Conservation (phyloP, 2,797 vertebrate genomes). For the Eulemur rubriventer region DNA sequence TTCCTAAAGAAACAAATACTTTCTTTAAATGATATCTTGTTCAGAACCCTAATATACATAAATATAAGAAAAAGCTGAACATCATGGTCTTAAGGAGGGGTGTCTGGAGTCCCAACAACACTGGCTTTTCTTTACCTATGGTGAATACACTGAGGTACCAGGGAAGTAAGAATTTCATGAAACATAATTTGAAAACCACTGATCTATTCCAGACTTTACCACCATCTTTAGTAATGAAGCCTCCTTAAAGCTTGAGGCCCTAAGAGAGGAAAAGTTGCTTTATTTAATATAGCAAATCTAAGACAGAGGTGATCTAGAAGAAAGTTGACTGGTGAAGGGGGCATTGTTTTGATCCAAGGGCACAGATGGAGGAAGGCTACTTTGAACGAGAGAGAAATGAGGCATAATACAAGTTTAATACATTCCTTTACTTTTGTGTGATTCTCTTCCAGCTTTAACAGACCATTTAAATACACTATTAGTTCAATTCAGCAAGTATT, state of each 20-base stretch:
- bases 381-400: conserved; percentile 10
- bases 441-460: not conserved
- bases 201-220: not conserved
- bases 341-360: not conserved
- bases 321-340: not conserved
- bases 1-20: not conserved
- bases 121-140: not conserved
- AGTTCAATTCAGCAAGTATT: not conserved
- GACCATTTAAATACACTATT: not conserved
- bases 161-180: not conserved
- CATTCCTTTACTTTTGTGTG: not conserved
- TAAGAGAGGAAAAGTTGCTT: not conserved
- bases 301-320: not conserved
- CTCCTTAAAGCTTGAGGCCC: not conserved
- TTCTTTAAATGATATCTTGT: not conserved
- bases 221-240: not conserved
- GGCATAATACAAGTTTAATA: not conserved
- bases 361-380: not conserved
- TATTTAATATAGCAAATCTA: not conserved
- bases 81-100: not conserved
- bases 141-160: not conserved
- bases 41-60: not conserved
- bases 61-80: not conserved
- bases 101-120: not conserved
- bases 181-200: not conserved